A percentile compares a stretch with the other conserved stretches of the same genome.
phyloP scores from a whole-genome alignment of 2,113 vertebrate genomes.

The Cardinalis cardinalis region DNA sequence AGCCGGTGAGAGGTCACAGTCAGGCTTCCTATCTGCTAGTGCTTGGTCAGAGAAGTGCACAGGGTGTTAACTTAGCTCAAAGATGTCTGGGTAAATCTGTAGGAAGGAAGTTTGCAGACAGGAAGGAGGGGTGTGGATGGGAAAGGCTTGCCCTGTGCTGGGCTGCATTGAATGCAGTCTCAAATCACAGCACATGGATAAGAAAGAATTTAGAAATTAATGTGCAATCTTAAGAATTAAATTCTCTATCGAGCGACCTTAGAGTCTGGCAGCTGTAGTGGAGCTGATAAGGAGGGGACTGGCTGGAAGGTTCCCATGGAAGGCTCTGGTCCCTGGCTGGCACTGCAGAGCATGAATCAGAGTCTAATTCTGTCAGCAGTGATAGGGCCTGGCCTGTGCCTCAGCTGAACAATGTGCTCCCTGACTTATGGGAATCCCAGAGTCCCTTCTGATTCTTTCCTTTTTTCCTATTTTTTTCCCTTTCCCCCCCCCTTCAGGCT shows the following conservation, averaged over 20 bases:
- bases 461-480: no score
- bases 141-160: slow-evolving; percentile 65
- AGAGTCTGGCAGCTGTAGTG: slow-evolving; percentile 71
- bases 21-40: neutral
- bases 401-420: slow-evolving; percentile 57
- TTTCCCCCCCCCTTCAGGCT: neutral
- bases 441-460: neutral
- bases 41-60: neutral
- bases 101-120: slow-evolving; percentile 74
- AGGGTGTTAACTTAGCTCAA: slow-evolving; percentile 53
- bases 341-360: slow-evolving; percentile 79
- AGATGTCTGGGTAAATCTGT: slow-evolving; percentile 70
- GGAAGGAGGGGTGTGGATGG: slow-evolving; percentile 76
- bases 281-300: slow-evolving; percentile 74
- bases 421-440: slow-evolving; percentile 71
- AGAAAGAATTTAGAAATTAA: slow-evolving; percentile 76
- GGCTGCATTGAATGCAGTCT: slow-evolving; percentile 26
- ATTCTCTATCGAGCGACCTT: slow-evolving; percentile 67
- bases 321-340: slow-evolving; percentile 73
- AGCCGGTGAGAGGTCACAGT: neutral
- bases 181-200: slow-evolving; percentile 66
- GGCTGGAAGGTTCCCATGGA: slow-evolving; percentile 70
- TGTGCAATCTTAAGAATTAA: slow-evolving; percentile 70
- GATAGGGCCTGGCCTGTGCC: slow-evolving; percentile 65
- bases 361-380: slow-evolving; percentile 76